A percentile compares a stretch with the other conserved stretches of the same genome.
Evolutionary conservation across 2,113 vertebrate species (phyloP).

Genomic region (Tetraodon nigroviridis): DNA sequence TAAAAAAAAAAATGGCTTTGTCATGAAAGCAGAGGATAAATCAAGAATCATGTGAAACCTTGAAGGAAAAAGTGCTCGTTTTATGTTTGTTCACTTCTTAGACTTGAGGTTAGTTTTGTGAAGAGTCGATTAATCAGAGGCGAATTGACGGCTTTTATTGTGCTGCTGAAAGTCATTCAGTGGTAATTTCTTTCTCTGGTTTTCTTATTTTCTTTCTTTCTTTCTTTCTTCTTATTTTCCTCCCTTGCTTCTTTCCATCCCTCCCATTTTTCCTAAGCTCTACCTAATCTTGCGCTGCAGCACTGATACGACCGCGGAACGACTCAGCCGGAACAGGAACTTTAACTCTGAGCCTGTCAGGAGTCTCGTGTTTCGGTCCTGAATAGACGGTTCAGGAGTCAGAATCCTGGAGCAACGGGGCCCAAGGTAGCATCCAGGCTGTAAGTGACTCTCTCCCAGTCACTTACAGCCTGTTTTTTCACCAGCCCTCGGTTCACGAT

Average conservation of each 20-base stretch:
- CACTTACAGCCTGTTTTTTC: not conserved
- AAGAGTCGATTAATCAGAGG: slow-evolving; percentile 1
- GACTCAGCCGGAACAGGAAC: too few species aligned
- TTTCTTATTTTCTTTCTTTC: not conserved
- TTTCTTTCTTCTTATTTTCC: too few species aligned
- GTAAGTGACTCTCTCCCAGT: too few species aligned
- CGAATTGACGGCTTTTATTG: slow-evolving; percentile 1
- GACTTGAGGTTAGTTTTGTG: slow-evolving; percentile 12
- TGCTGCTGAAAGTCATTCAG: slow-evolving; percentile 16
- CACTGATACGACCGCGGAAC: too few species aligned
- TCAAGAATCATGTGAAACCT: slow-evolving; percentile 43
- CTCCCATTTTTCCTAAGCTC: too few species aligned
- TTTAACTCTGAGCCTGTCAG: too few species aligned
- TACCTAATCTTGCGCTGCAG: too few species aligned
- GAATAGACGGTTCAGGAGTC: too few species aligned
- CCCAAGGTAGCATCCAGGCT: too few species aligned
- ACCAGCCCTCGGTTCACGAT: slow-evolving; percentile 45
- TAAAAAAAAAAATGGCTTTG: slow-evolving; percentile 60
- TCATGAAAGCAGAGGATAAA: slow-evolving; percentile 61
- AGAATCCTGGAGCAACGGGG: too few species aligned
- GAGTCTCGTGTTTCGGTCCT: too few species aligned
- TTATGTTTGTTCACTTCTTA: slow-evolving; percentile 35
- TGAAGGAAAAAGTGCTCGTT: slow-evolving; percentile 23
- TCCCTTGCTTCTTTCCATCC: too few species aligned
- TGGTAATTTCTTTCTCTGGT: slow-evolving; percentile 9